phyloP scores from a whole-genome alignment of 2,888 invertebrate genomes.

The Encarsia formosa region DNA sequence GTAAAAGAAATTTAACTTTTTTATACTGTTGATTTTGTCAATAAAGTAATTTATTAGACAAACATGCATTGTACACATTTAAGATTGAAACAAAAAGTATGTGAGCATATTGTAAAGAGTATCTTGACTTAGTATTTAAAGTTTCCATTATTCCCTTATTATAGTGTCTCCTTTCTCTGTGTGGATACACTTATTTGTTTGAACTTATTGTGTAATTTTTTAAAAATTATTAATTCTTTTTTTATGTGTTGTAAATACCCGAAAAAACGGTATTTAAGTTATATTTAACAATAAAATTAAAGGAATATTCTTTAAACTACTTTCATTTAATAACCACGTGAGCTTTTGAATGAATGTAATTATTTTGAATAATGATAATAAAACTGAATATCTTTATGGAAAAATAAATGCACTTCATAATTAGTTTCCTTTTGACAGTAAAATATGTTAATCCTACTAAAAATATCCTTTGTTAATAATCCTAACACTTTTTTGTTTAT shows the following conservation, averaged over 20 bases:
- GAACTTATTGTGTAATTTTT: slow-evolving; percentile 37
- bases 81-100: slow-evolving; percentile 19
- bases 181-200: too few relatives aligned
- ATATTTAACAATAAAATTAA: slow-evolving; percentile 42
- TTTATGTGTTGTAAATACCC: slow-evolving; percentile 42
- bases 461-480: not conserved
- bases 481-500: too few relatives aligned
- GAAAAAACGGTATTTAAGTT: slow-evolving; percentile 38
- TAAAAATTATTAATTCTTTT: too few relatives aligned
- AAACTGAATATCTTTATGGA: not conserved
- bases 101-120: slow-evolving; percentile 15
- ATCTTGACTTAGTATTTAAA: slow-evolving; percentile 33
- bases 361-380: slow-evolving; percentile 7
- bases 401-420: slow-evolving; percentile 5
- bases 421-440: not conserved
- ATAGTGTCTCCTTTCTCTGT: too few relatives aligned
- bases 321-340: slow-evolving; percentile 31
- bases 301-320: slow-evolving; percentile 35
- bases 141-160: too few relatives aligned
- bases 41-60: slow-evolving; percentile 17
- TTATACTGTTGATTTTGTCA: slow-evolving; percentile 31
- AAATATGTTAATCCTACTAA: not conserved
- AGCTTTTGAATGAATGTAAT: slow-evolving; percentile 24
- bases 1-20: slow-evolving; percentile 30
- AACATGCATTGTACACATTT: slow-evolving; percentile 17